phyloP scores from a whole-genome alignment of 2,797 vertebrate species.

The Momotus momota region DNA sequence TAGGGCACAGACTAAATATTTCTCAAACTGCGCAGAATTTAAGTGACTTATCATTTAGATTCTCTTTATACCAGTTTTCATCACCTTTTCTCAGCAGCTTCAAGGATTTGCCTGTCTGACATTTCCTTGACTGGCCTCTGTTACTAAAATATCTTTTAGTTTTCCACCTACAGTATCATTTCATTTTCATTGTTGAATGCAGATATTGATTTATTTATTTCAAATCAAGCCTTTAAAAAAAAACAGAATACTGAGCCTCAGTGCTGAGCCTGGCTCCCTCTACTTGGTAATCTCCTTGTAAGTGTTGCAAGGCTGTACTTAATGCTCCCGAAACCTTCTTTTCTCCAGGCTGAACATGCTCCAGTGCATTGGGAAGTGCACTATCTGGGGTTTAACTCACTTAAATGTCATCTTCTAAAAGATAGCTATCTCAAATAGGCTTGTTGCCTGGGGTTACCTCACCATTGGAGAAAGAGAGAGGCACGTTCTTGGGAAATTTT shows the following conservation, averaged over 20 bases:
- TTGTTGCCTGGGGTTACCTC: not conserved
- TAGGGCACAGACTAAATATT: conserved; percentile 38
- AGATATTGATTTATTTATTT: not conserved
- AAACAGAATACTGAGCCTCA: not conserved
- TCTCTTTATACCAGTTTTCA: not conserved
- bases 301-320: not conserved
- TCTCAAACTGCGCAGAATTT: not conserved
- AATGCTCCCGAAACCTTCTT: not conserved
- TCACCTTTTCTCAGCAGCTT: not conserved
- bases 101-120: not conserved
- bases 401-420: not conserved
- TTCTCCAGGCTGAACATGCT: not conserved
- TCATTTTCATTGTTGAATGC: not conserved
- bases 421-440: not conserved
- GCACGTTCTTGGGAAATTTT: not conserved
- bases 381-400: not conserved
- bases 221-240: not conserved
- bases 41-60: not conserved
- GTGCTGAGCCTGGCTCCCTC: not conserved
- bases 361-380: not conserved
- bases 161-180: not conserved
- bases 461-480: not conserved
- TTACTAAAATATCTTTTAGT: not conserved
- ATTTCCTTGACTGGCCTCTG: not conserved
- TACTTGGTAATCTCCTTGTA: not conserved